These are phyloP conservation scores for Tridacna gigas DNA, from an alignment of 2,888 invertebrate species.

Conservation along the genomic window DNA sequence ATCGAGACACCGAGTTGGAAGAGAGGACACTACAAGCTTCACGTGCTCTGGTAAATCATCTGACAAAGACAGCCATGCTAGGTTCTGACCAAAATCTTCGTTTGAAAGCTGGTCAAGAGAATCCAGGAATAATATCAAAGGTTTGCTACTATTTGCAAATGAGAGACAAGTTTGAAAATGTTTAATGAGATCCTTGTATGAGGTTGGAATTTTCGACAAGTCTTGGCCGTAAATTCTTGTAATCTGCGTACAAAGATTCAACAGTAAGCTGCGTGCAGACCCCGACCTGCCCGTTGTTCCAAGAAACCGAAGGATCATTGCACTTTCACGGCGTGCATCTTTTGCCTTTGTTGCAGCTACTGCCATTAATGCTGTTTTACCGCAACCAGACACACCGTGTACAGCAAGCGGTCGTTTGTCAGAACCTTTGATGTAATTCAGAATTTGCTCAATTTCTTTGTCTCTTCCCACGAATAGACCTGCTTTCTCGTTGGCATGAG, in stretches of 20 bases:
- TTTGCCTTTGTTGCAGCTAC: conserved; percentile 46
- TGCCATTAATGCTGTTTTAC: conserved; percentile 80
- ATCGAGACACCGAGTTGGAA: conserved; percentile 71
- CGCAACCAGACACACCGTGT: conserved; percentile 78
- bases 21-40: conserved; percentile 73
- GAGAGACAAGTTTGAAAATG: conserved; percentile 45
- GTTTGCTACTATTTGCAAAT: conserved; percentile 60
- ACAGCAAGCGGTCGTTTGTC: conserved; percentile 71
- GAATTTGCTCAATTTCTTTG: conserved; percentile 39
- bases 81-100: conserved; percentile 71
- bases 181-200: conserved; percentile 59
- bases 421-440: conserved; percentile 35
- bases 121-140: conserved; percentile 74
- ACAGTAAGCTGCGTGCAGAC: conserved; percentile 59
- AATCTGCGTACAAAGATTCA: conserved; percentile 69
- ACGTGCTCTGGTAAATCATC: conserved; percentile 69
- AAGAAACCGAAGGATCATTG: conserved; percentile 68
- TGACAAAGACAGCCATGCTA: conserved; percentile 74
- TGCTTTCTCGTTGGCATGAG: conserved; percentile 54
- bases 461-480: conserved; percentile 58
- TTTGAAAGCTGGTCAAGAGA: conserved; percentile 76
- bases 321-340: conserved; percentile 22
- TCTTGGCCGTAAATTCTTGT: conserved; percentile 51
- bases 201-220: conserved; percentile 42
- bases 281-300: conserved; percentile 74